These are phyloP conservation scores for Corythornis vintsioides DNA, from an alignment of 2,113 vertebrate genomes.

Conservation along the genomic window DNA sequence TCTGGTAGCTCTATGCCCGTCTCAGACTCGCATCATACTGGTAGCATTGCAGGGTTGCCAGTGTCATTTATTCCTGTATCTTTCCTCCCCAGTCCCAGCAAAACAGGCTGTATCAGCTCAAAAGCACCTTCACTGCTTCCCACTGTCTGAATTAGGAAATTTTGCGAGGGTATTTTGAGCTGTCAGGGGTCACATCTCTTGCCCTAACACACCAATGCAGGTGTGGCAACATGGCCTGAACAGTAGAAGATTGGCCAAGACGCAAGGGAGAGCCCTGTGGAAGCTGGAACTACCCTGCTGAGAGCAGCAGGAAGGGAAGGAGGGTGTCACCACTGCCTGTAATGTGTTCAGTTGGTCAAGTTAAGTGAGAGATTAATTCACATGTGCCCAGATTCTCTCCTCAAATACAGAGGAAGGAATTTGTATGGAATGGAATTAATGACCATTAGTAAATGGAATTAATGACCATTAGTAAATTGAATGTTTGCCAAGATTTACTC, in stretches of 20 bases:
- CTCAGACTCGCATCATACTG: not conserved
- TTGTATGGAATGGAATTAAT: too few species aligned
- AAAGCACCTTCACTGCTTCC: not conserved
- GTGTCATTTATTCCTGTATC: not conserved
- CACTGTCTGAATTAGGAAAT: not conserved
- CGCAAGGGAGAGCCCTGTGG: too few species aligned
- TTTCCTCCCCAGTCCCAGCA: not conserved
- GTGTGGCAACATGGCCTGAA: not conserved
- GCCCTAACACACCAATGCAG: not conserved
- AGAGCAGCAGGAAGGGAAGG: not conserved
- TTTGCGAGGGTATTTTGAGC: not conserved
- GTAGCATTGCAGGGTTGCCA: not conserved
- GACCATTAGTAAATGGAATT: too few species aligned
- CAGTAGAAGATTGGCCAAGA: not conserved
- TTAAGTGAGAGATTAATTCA: not conserved
- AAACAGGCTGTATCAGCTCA: not conserved
- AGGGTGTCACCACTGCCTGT: not conserved
- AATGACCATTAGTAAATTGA: too few species aligned
- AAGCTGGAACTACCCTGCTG: not conserved
- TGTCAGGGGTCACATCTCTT: not conserved
- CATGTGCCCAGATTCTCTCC: not conserved
- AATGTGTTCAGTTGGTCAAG: not conserved
- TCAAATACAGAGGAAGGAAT: not conserved
- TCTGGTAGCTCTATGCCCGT: not conserved
- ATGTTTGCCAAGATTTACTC: not conserved